Conservation (phyloP, 92 coral and sea anemone species). For the Anthopleura xanthogrammica region DNA sequence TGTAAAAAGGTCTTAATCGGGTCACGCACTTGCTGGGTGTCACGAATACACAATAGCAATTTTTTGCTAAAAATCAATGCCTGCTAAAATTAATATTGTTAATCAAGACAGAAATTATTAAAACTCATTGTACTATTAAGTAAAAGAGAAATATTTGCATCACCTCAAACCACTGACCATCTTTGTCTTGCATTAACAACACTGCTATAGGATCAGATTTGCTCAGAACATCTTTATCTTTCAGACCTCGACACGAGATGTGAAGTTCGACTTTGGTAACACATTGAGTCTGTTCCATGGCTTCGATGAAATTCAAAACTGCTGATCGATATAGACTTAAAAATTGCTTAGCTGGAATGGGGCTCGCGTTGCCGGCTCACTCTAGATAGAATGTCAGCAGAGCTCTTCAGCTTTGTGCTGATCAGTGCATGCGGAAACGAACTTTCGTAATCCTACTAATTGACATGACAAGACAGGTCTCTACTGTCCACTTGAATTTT, state of each 20-base stretch:
- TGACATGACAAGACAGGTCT: background rate
- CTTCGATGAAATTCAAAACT: background rate
- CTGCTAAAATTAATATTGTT: too few species aligned
- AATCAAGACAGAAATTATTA: too few species aligned
- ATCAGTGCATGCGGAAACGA: background rate
- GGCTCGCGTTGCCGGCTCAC: background rate
- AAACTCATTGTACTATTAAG: too few species aligned
- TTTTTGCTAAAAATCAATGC: too few species aligned
- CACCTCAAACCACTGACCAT: conserved; percentile 85
- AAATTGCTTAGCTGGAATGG: too few species aligned
- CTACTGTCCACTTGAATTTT: too few species aligned
- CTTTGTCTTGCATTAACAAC: conserved; percentile 64
- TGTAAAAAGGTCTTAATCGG: too few species aligned
- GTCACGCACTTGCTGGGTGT: too few species aligned
- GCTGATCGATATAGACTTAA: background rate
- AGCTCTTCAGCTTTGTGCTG: background rate
- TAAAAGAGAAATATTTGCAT: background rate
- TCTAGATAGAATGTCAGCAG: background rate
- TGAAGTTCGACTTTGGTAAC: conserved; percentile 88
- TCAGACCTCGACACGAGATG: conserved; percentile 84
- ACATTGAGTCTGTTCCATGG: conserved; percentile 72
- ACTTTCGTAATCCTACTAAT: background rate
- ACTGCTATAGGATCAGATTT: conserved; percentile 90
- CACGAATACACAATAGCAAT: too few species aligned
- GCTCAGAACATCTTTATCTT: conserved; percentile 78